These are phyloP conservation scores for Diglossa cyanea DNA, from an alignment of 2,797 vertebrate species.

Conservation along the genomic window DNA sequence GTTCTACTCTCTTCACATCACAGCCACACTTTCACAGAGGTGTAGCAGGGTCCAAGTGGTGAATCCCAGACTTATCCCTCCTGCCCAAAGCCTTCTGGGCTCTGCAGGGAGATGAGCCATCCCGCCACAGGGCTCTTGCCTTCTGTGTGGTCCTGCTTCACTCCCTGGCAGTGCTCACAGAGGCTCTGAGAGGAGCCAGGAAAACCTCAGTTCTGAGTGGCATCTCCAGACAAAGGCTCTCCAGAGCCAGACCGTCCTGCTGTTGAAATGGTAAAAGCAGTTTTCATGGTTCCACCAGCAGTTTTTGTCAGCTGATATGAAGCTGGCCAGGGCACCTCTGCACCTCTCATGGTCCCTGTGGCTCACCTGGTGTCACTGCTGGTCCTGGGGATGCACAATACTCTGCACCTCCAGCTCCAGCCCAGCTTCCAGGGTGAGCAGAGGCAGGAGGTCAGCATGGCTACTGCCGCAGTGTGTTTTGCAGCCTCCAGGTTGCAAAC, in stretches of 20 bases:
- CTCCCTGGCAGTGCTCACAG: not conserved
- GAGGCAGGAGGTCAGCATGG: not conserved
- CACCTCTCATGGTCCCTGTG: fast-evolving
- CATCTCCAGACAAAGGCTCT: not conserved
- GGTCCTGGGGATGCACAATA: fast-evolving
- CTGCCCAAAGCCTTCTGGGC: fast-evolving
- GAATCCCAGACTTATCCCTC: not conserved
- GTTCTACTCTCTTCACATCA: not conserved
- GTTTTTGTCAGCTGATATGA: not conserved
- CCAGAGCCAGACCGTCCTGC: not conserved
- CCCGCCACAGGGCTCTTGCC: fast-evolving
- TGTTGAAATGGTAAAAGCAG: not conserved
- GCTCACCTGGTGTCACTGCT: not conserved
- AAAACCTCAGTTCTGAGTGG: not conserved
- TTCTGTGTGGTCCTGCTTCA: not conserved
- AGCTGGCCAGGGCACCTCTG: not conserved
- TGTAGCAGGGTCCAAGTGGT: not conserved
- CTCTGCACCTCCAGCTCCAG: not conserved
- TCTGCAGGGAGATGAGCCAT: not conserved
- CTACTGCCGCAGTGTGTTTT: not conserved
- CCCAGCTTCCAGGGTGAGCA: not conserved
- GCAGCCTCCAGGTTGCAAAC: not conserved
- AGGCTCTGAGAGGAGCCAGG: not conserved
- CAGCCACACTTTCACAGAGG: not conserved
- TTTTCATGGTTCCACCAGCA: not conserved